Evolutionary conservation across 1,140 invertebrate species (phyloP), one percentile per base, ranked within the genome.

Genomic region (Dreissena rostriformis): DNA sequence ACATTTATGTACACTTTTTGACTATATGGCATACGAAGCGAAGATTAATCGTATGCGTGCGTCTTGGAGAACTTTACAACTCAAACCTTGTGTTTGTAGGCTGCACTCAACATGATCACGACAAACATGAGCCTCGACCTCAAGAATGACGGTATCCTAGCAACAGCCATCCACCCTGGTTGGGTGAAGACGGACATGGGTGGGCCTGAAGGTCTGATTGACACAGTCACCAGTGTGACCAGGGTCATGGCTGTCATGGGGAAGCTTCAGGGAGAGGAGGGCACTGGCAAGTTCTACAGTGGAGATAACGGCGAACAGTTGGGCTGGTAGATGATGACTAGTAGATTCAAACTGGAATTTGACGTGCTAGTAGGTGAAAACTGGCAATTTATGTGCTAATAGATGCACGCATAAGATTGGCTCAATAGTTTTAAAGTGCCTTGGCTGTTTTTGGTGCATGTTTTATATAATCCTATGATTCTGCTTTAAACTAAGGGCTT

Each of bases 121-220:
- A 97, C 96, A 93, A 96, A 96, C 5, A 95, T 98, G 95, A 96
- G 96, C 87, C 90, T 96, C 17, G 97, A 98, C 93, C 94, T 98
- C 39, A 96, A 96, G 89, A 94, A 95, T 51, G 95, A 96, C 87
- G 95, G 95, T 53, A 98, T 99, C 79, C 88, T 97, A 5, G 96
- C 95, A 0, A 94, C 96, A 0, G 95, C 95, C 68, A 89, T 98
- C 67, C 97, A 98, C 94, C 97, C 97, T 0, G 97, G 97, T 0
- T 98, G 97, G 97, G 97, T 98, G 0, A 95, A 96, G 88, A 98
- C 97, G 0, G 96, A 97, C 79, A 96, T 98, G 97, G 97, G 97
- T 8, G 97, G 97, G 15, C 92, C 93, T 67, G 96, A 96, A 87
- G 97, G 97, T 52, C n/a, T 39, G 14, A 19, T 77, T 14, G 51